Evolutionary conservation across 2,797 vertebrate genomes (phyloP), one percentile per base, ranked within the genome.

Genomic region (Potorous gilbertii): DNA sequence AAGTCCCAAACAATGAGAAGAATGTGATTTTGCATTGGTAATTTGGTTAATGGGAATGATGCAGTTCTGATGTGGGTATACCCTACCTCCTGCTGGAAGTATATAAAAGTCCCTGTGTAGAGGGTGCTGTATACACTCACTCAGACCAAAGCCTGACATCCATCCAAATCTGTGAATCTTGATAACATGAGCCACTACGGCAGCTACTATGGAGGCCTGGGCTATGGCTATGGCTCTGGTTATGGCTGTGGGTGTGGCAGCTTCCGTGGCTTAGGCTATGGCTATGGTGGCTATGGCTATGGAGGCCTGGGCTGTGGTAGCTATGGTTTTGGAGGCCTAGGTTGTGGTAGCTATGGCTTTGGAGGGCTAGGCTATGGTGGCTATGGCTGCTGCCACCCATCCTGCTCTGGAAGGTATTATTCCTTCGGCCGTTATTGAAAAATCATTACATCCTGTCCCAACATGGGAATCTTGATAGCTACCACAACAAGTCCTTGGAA

Each of bases 341-440:
- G 57, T 11, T 59, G 31, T 59, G 28, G 57, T 59, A 9, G 57
- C 11, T 59, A 59, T 59, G 57, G 18, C 55, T 56, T 21, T 56
- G 55, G 54, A 55, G 54, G 54, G 5, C 54, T 55, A 14, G 54
- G 54, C 10, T 55, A 55, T 55, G 54, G 54, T 55, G 54, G 28
- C 57, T 59, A 59, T 59, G 57, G 57, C 57, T 59, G 57, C 2
- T 59, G 28, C 9, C 28, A 10, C 10, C 57, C 28, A 59, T 59
- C 57, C 28, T 59, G 57, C 57, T 59, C 28, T 59, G 57, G 57
- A 59, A 59, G 28, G 10, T 59, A 59, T 59, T 59, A 93, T 74
- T 95, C 92, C 90, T 92, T 89, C 90, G 96, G 94, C 62, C 2
- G 1, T 28, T 98, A 62, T 28, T 97, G 96, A 90, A 94, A 92